Evolutionary conservation across 2,113 vertebrate genomes (phyloP), one percentile per base, ranked within the genome.

Genomic region (Notiomystis cincta): DNA sequence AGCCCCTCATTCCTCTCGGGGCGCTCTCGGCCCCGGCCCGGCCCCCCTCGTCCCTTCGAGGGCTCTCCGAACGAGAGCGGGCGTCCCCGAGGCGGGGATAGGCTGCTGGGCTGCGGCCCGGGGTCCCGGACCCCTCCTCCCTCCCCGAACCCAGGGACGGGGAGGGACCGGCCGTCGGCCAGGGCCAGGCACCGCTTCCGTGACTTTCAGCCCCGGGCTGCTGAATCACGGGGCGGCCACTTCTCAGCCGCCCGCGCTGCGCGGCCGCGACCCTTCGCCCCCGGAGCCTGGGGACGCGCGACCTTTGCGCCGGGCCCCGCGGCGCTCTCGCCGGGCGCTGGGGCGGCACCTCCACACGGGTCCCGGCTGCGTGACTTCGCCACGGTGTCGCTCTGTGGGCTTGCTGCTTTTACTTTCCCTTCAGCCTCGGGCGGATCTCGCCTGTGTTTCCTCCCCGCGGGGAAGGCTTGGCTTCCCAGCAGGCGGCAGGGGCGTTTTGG

Each of bases 191-290:
- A 10, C 28, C 27, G 20, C 25, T 78, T 84, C 61, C 37, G 44
- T 72, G 76, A 27, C 67, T 69, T 79, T 30, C 4, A 23, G 56
- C 11, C 27, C 22, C 1, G 56, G 45, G 61, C 42, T 92, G 96
- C 94, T 96, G 94, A 95, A 95, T 96, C 95, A 93, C 79, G 60
- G 76, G 73, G 87, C 89, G 67, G 70, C 13, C 42, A 1, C 66
- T 82, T 67, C 24, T 78, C 69, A 33, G 60, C 82, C 64, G 24
- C 42, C 75, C 42, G 40, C 54, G 17, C 75, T 18, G 56, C 56
- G 25, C 53, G 47, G 31, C 51, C 58, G 50, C 37, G 38, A 48
- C 79, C 73, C 48, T 31, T 84, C 18, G 3, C 2, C 38, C 58
- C 58, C 19, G 7, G 28, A 48, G 38, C 38, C 22, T 3, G 45